A percentile compares a stretch with the other conserved stretches of the same genome.
These are phyloP conservation scores for silkworm (Bombyx mori) DNA, from an alignment of 1,140 invertebrate species.

Conservation along the genomic window DNA sequence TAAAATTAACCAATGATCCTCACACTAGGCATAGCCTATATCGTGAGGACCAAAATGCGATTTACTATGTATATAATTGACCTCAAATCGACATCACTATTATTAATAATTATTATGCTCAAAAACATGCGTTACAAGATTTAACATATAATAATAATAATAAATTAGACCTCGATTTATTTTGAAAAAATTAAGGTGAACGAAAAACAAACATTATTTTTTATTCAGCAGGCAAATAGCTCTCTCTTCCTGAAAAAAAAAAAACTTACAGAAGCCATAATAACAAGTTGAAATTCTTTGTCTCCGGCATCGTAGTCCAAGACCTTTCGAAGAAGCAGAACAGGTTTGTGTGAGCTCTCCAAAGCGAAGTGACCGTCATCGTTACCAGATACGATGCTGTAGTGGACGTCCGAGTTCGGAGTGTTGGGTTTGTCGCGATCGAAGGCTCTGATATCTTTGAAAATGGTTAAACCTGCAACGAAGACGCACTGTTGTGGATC, in stretches of 20 bases:
- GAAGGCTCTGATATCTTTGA: constrained; percentile 82
- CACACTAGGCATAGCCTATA: too few species aligned
- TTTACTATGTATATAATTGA: too few species aligned
- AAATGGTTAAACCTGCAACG: constrained; percentile 80
- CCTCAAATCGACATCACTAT: too few species aligned
- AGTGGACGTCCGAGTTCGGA: constrained; percentile 90
- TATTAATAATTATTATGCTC: too few species aligned
- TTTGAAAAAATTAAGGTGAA: too few species aligned
- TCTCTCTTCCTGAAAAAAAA: constrained; percentile 17
- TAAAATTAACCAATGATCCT: too few species aligned
- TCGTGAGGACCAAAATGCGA: too few species aligned
- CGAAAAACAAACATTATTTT: neutral
- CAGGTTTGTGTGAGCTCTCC: constrained; percentile 83
- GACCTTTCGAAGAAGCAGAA: constrained; percentile 78
- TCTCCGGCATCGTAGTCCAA: constrained; percentile 87
- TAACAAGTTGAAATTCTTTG: constrained; percentile 79
- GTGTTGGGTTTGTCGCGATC: constrained; percentile 91
- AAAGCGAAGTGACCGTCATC: constrained; percentile 81
- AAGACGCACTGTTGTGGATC: too few species aligned
- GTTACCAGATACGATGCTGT: constrained; percentile 84
- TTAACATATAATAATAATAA: too few species aligned
- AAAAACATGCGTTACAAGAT: too few species aligned
- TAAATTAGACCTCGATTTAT: too few species aligned
- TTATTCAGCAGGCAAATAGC: too few species aligned
- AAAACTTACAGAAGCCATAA: constrained; percentile 80